phyloP scores from a whole-genome alignment of 2,113 vertebrate species.

The Ammodytes marinus region DNA sequence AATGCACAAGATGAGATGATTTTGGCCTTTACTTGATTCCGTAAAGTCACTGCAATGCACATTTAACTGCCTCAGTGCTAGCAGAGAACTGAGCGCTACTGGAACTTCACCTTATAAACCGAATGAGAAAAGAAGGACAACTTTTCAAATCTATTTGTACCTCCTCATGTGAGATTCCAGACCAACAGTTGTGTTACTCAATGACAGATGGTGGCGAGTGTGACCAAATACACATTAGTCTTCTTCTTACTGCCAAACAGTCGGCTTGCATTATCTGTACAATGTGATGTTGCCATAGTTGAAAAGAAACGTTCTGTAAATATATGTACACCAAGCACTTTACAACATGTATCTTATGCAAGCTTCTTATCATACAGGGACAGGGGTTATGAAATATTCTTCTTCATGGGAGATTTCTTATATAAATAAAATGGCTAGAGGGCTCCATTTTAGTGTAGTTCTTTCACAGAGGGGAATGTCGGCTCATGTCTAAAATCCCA shows the following conservation, averaged over 20 bases:
- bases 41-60: background rate
- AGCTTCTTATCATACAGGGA: slow-evolving; percentile 6
- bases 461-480: background rate
- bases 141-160: background rate
- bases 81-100: background rate
- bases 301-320: slow-evolving; percentile 45
- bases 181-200: too few species aligned
- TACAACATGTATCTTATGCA: slow-evolving; percentile 70
- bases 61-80: background rate
- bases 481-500: background rate
- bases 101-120: background rate
- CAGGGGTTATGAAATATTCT: background rate
- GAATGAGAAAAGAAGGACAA: background rate
- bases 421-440: background rate
- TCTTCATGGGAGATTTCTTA: background rate
- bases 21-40: background rate
- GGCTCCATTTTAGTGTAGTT: background rate
- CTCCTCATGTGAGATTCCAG: too few species aligned
- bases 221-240: slow-evolving; percentile 44
- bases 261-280: slow-evolving; percentile 47
- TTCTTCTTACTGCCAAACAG: slow-evolving; percentile 37
- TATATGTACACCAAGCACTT: slow-evolving; percentile 80
- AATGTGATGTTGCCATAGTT: slow-evolving; percentile 16
- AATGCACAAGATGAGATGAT: background rate
- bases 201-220: background rate